These are phyloP conservation scores for Galagoides demidoff DNA, from an alignment of 2,797 vertebrate species.

Conservation along the genomic window DNA sequence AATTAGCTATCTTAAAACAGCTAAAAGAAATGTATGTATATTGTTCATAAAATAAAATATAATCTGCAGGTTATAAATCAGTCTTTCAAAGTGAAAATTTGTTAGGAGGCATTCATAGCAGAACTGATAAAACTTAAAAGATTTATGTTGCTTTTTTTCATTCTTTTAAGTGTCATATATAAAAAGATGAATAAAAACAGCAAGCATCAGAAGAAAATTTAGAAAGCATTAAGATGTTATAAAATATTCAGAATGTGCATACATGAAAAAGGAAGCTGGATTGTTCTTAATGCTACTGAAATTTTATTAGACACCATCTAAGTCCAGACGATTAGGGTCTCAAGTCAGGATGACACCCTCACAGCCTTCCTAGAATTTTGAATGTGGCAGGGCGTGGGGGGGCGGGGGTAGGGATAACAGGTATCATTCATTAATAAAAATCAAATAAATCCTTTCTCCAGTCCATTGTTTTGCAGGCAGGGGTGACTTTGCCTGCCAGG, in stretches of 20 bases:
- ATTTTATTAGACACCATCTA: not conserved
- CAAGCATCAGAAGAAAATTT: not conserved
- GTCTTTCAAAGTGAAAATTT: constrained; percentile 10
- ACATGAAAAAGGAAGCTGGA: not conserved
- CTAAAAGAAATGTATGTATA: not conserved
- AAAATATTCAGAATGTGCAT: not conserved
- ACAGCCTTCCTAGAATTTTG: not conserved
- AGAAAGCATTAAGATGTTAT: not conserved
- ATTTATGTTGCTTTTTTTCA: not conserved
- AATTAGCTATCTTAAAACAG: not conserved
- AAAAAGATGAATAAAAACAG: not conserved
- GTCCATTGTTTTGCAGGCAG: not conserved
- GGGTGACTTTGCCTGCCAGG: not conserved
- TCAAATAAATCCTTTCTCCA: not conserved
- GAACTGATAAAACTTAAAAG: not conserved
- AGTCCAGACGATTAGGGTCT: not conserved
- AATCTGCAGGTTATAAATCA: not conserved
- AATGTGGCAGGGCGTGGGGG: not conserved
- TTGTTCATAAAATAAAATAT: constrained; percentile 3
- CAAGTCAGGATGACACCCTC: not conserved
- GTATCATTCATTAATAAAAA: not conserved
- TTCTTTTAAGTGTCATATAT: not conserved
- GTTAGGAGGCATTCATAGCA: not conserved
- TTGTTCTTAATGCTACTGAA: not conserved
- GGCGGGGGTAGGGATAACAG: not conserved